Conservation (phyloP, 2,888 invertebrate genomes). For the Cryptophagus acutangulus region DNA sequence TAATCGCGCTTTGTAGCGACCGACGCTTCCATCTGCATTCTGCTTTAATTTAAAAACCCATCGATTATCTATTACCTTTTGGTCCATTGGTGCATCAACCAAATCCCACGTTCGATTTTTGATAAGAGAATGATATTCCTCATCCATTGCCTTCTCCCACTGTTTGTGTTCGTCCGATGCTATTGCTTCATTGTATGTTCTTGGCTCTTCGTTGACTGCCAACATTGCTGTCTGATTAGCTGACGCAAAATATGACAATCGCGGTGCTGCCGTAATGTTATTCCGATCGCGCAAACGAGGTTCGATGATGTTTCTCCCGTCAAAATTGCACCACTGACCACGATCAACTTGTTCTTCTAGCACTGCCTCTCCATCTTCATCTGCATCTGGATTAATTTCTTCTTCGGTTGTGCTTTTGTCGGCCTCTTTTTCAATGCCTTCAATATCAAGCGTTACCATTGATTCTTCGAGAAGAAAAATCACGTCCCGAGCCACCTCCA, state of each 20-base stretch:
- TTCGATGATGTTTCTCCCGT: too few species aligned
- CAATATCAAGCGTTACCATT: not conserved
- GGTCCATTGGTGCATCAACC: not conserved
- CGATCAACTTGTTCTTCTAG: not conserved
- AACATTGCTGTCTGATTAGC: not conserved
- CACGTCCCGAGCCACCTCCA: constrained; percentile 27
- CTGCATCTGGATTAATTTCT: not conserved
- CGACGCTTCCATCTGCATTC: not conserved
- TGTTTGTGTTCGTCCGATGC: not conserved
- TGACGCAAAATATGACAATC: not conserved
- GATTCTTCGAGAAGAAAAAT: constrained; percentile 14
- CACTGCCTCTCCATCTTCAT: not conserved
- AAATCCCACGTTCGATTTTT: constrained; percentile 2
- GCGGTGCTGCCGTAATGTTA: not conserved
- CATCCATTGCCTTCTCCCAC: constrained; percentile 5
- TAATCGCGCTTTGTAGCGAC: constrained; percentile 3
- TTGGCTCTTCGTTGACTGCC: not conserved
- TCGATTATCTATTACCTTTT: not conserved
- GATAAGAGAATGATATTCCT: not conserved
- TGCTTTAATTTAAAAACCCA: not conserved
- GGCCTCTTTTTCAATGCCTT: not conserved
- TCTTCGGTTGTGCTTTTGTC: not conserved
- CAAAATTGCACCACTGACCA: not conserved
- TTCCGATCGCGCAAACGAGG: too few species aligned
- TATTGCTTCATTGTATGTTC: not conserved